Base-by-base conservation (phyloP, 2,113 vertebrate species). In the Mesoclemmys tuberculata region DNA sequence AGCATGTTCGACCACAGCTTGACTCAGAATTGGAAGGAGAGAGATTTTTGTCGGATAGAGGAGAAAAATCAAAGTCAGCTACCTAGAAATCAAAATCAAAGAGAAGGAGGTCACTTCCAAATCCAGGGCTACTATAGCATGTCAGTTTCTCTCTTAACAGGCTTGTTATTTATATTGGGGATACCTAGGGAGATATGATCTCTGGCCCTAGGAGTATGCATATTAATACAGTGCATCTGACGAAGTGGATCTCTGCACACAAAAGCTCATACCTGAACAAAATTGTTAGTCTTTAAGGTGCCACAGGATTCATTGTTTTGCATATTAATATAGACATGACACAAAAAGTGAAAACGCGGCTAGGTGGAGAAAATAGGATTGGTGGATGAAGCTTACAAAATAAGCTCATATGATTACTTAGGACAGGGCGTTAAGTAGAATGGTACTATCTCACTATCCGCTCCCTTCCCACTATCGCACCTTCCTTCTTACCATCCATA, bases 21-120 rank as follows among this genome's bases (percentile, higher is more conserved):
- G 90, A 88, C 75, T 89, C 77, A 0, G 90, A 68, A 27, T 89
- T 91, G 21, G 97, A 84, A 58, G 95, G 52, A 16, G 80, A 92
- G 1, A 44, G 82, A 84, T 80, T 98, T 93, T 95, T 97, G 81
- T 98, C 96, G 89, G 97, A 96, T 52, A 96, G 81, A 10, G 98
- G 97, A 93, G 97, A 98, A 90, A 98, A 98, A 96, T 98, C 98
- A 64, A 98, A 98, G 93, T 98, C 98, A 82, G 98, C 97, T 86
- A 98, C 97, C 98, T 98, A 95, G 38, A 88, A 89, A 92, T 18
- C 58, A 88, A 38, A 8, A 96, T 92, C 8, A 93, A 31, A 61
- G 86, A 41, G 7, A 35, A 38, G 90, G 51, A 95, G 27, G 84
- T 29, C 0, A 41, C 3, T 93, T 88, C 88, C 68, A 92, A 38